Evolutionary conservation across 2,888 invertebrate species (phyloP).

Genomic region (Diaphora mendica): DNA sequence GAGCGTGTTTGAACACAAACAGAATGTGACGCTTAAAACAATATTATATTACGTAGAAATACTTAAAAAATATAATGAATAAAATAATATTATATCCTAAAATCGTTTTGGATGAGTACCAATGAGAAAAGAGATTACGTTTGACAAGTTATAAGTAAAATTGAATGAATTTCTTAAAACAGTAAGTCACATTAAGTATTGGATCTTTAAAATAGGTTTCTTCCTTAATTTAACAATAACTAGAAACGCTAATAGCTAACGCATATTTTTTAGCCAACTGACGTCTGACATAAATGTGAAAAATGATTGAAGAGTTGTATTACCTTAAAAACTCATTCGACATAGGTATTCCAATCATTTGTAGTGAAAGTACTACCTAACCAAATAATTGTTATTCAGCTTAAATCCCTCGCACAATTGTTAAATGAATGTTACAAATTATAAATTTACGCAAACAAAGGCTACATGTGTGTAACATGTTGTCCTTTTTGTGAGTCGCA

Average conservation of each 20-base stretch:
- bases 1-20: background rate
- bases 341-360: background rate
- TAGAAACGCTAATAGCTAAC: background rate
- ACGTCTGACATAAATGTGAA: background rate
- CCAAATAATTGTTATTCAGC: background rate
- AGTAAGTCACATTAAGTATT: background rate
- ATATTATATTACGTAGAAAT: background rate
- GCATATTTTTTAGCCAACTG: background rate
- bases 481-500: constrained; percentile 11
- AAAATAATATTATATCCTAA: background rate
- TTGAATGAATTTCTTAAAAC: background rate
- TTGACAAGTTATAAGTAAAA: background rate
- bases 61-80: background rate
- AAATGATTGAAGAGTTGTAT: background rate
- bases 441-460: constrained; percentile 7
- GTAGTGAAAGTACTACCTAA: background rate
- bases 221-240: background rate
- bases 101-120: background rate
- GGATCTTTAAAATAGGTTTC: background rate
- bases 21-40: background rate
- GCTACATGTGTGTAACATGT: constrained; percentile 10
- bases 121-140: background rate
- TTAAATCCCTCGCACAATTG: background rate
- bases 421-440: background rate
- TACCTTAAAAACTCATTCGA: background rate